Evolutionary conservation across 2,797 vertebrate genomes (phyloP).

Genomic region (Epinephelus malabaricus): DNA sequence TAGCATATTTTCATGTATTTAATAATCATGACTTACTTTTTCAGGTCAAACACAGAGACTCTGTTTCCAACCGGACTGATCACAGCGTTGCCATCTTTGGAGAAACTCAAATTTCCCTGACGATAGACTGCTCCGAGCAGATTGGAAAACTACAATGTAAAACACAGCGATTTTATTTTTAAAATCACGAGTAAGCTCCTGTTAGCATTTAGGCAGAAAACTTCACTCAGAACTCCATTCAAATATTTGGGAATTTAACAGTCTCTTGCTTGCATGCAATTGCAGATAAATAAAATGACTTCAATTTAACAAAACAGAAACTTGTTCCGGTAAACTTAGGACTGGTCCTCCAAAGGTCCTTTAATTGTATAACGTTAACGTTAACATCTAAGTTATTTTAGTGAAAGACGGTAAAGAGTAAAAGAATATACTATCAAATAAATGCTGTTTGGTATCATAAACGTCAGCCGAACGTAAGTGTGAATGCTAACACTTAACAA

Average conservation of each 20-base stretch:
- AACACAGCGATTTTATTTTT: rapidly evolving
- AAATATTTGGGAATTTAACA: not conserved
- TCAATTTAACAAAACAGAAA: no score
- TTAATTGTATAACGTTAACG: no score
- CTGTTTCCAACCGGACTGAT: conserved; percentile 97
- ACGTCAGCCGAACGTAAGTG: rapidly evolving
- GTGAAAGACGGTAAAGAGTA: no score
- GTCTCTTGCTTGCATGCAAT: not conserved
- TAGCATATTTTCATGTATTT: not conserved
- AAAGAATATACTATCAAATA: no score
- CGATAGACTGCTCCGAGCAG: conserved; percentile 95
- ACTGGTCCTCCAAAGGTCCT: not conserved
- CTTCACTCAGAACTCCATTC: not conserved
- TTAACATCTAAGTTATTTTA: not conserved
- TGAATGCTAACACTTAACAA: rapidly evolving
- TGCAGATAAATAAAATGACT: no score
- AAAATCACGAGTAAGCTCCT: not conserved
- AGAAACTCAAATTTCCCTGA: conserved; percentile 93
- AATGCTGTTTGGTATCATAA: not conserved
- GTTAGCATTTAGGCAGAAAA: not conserved
- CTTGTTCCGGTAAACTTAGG: not conserved
- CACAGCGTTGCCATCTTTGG: conserved; percentile 91
- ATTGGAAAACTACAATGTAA: conserved; percentile 90
- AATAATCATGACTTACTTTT: conserved; percentile 85
- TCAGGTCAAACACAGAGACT: conserved; percentile 93